Conservation (phyloP, 2,797 vertebrate species). For the Spondyliosoma cantharus region DNA sequence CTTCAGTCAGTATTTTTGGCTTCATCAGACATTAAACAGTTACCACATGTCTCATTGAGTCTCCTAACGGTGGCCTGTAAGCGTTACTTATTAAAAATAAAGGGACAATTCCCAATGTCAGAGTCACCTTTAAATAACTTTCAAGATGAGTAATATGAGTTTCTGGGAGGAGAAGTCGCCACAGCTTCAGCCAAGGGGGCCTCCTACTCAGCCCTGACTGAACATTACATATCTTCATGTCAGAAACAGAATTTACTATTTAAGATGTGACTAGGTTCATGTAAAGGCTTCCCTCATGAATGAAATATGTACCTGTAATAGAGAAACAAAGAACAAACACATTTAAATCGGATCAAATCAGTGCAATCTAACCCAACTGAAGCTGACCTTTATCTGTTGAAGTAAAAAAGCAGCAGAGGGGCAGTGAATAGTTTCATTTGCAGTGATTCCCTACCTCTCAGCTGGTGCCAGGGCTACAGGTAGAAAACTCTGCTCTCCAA, state of each 20-base stretch:
- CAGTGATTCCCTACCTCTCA: conserved; percentile 48
- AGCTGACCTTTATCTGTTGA: conserved; percentile 40
- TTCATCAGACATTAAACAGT: not conserved
- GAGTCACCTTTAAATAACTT: conserved; percentile 24
- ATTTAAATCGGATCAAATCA: conserved; percentile 36
- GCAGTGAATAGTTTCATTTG: conserved; percentile 42
- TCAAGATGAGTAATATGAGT: conserved; percentile 37
- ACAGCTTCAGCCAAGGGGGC: not conserved
- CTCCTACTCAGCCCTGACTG: conserved; percentile 10
- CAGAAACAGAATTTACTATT: too few species aligned
- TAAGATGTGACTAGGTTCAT: too few species aligned
- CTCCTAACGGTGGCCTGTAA: conserved; percentile 12
- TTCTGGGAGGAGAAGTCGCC: conserved; percentile 24
- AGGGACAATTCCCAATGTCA: conserved; percentile 30
- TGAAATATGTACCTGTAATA: not conserved
- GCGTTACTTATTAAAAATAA: conserved; percentile 21
- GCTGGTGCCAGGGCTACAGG: conserved; percentile 46
- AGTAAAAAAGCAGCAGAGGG: conserved; percentile 36
- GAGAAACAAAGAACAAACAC: conserved; percentile 16
- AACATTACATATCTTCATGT: not conserved
- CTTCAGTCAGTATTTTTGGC: not conserved
- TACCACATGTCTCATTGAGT: not conserved
- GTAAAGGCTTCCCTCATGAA: too few species aligned
- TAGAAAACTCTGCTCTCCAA: conserved; percentile 36
- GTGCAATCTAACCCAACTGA: conserved; percentile 35